Evolutionary conservation across 2,888 invertebrate genomes (phyloP).

Genomic region (Leucozona laternaria): DNA sequence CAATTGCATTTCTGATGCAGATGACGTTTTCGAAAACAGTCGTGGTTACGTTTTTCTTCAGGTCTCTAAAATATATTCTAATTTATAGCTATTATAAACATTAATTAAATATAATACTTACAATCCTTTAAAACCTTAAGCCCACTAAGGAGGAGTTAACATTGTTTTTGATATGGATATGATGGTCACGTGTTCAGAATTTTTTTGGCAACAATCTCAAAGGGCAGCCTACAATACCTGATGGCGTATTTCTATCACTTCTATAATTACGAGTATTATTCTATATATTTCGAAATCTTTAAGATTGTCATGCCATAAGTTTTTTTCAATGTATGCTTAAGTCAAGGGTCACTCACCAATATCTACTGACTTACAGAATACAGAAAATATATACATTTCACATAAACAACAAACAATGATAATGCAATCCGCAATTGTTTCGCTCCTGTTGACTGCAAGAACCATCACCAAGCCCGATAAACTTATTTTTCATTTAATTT

Average conservation of each 20-base stretch:
- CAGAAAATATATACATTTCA: constrained; percentile 5
- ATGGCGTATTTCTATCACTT: too few relatives aligned
- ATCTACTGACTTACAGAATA: not conserved
- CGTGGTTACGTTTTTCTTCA: too few relatives aligned
- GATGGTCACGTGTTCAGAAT: too few relatives aligned
- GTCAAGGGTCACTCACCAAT: not conserved
- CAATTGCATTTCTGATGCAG: too few relatives aligned
- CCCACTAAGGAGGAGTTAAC: too few relatives aligned
- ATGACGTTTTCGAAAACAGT: too few relatives aligned
- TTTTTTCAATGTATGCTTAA: not conserved
- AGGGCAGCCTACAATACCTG: not conserved
- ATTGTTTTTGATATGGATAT: too few relatives aligned
- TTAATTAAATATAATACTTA: too few relatives aligned
- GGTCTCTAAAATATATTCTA: too few relatives aligned
- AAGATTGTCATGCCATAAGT: not conserved
- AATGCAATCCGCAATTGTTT: constrained; percentile 40
- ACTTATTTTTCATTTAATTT: constrained; percentile 45
- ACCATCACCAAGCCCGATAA: constrained; percentile 48
- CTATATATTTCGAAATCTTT: not conserved
- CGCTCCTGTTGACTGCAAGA: constrained; percentile 43
- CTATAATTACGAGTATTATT: not conserved
- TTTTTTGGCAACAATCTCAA: too few relatives aligned
- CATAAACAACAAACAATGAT: constrained; percentile 49
- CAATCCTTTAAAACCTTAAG: too few relatives aligned
- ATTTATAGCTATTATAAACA: too few relatives aligned